Conservation (phyloP, 2,888 invertebrate genomes). For the Limenitis camilla region DNA sequence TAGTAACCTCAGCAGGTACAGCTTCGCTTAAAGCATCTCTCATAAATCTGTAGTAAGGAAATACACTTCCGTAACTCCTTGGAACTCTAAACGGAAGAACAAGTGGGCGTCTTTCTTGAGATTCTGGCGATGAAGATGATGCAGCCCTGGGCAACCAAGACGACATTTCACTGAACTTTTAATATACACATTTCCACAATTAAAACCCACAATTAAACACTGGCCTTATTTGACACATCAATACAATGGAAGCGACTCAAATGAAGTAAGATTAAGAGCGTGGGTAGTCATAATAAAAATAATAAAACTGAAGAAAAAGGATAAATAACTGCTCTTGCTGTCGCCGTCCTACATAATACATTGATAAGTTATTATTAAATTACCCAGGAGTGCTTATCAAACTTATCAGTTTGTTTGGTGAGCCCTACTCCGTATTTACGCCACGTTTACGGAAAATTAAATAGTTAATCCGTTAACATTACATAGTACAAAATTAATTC, state of each 20-base stretch:
- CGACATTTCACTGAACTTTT: constrained; percentile 37
- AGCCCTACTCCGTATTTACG: constrained; percentile 29
- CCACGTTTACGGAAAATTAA: constrained; percentile 14
- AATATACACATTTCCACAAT: constrained; percentile 36
- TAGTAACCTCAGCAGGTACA: constrained; percentile 47
- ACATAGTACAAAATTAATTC: not conserved
- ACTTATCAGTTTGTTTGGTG: constrained; percentile 60
- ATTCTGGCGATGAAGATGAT: constrained; percentile 39
- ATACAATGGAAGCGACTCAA: constrained; percentile 23
- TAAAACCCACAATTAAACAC: constrained; percentile 26
- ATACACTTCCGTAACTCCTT: constrained; percentile 76
- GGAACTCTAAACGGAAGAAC: constrained; percentile 59
- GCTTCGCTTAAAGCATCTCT: constrained; percentile 61
- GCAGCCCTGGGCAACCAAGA: constrained; percentile 41
- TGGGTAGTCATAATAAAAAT: constrained; percentile 15
- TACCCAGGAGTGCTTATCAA: constrained; percentile 52
- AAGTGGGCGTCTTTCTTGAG: constrained; percentile 52
- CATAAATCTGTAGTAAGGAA: constrained; percentile 77
- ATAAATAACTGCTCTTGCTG: constrained; percentile 16
- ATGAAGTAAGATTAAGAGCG: constrained; percentile 9
- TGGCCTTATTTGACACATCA: constrained; percentile 11
- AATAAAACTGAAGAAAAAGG: constrained; percentile 3
- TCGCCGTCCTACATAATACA: constrained; percentile 33
- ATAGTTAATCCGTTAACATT: not conserved
- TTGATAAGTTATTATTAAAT: constrained; percentile 51